Conservation (phyloP, 2,113 vertebrate species). For the Mustela lutreola region DNA sequence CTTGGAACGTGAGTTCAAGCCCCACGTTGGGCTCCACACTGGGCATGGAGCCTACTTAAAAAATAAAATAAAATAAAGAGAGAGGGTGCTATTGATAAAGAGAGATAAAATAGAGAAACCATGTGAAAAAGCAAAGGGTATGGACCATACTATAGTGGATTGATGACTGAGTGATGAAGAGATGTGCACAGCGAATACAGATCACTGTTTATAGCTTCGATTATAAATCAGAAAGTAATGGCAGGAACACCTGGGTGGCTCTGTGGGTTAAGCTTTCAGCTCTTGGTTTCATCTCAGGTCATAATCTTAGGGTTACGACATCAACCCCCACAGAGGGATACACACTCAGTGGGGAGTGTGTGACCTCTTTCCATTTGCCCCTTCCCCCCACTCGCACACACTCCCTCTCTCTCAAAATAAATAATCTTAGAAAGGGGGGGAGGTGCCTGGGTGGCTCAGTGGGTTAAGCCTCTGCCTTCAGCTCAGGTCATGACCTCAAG, state of each 20-base stretch:
- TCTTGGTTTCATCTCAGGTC: background rate
- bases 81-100: background rate
- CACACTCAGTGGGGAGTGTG: background rate
- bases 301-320: background rate
- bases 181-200: background rate
- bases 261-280: background rate
- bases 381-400: background rate
- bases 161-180: background rate
- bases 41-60: background rate
- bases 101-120: background rate
- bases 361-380: background rate
- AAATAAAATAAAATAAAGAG: background rate
- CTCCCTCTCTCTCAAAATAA: background rate
- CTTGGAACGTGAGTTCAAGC: background rate
- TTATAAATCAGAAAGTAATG: background rate
- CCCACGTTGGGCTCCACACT: background rate
- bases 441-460: too few species aligned
- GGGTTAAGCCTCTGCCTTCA: too few species aligned
- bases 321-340: background rate
- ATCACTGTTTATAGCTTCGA: background rate
- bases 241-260: background rate
- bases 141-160: fast-evolving
- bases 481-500: too few species aligned
- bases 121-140: background rate
- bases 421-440: too few species aligned